These are phyloP conservation scores for Luehdorfia chinensis DNA, from an alignment of 1,140 invertebrate genomes.

Conservation along the genomic window DNA sequence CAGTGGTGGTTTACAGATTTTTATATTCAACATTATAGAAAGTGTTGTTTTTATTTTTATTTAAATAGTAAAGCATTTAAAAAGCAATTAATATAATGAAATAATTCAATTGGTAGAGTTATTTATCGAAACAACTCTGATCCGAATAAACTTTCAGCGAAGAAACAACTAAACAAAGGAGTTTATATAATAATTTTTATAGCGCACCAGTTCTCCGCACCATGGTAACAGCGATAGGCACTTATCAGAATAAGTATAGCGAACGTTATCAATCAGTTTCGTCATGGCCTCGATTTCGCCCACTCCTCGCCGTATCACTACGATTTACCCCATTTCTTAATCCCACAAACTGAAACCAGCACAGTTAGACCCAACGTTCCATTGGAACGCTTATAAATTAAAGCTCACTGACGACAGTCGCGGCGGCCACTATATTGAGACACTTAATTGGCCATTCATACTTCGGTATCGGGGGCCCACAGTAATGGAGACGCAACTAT, in stretches of 20 bases:
- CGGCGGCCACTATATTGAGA: conserved; percentile 9
- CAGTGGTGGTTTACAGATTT: no score
- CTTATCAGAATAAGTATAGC: conserved; percentile 45
- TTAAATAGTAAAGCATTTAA: no score
- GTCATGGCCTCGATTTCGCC: conserved; percentile 61
- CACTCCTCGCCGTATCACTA: conserved; percentile 51
- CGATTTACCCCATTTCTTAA: conserved; percentile 65
- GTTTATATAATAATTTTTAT: conserved; percentile 12
- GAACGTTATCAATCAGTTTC: conserved; percentile 68
- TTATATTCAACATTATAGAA: no score
- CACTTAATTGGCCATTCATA: neutral
- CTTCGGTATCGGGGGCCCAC: neutral
- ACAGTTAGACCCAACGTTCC: conserved; percentile 30
- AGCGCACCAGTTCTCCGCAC: conserved; percentile 6
- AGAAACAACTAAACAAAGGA: neutral
- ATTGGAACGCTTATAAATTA: neutral
- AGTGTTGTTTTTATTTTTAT: no score
- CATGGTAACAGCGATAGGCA: conserved; percentile 29
- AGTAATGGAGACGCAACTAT: neutral
- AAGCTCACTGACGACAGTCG: neutral
- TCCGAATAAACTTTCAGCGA: no score
- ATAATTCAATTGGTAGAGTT: no score
- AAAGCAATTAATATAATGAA: no score
- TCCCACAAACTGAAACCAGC: conserved; percentile 39
- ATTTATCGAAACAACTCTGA: no score